Conservation (phyloP, 2,888 invertebrate species). For the Eudemis profundana region DNA sequence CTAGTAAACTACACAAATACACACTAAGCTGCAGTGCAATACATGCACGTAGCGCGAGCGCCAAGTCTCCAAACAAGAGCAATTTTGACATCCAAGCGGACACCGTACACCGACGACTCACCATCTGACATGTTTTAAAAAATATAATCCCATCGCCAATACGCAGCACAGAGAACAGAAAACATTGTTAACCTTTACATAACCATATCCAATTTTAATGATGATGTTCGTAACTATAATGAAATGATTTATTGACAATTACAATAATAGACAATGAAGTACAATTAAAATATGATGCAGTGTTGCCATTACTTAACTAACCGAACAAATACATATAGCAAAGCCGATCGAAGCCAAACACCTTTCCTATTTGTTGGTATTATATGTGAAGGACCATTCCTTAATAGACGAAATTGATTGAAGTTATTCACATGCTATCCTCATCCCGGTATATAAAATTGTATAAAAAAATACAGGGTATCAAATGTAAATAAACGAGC, state of each 20-base stretch:
- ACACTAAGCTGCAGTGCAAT: constrained; percentile 17
- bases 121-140: constrained; percentile 65
- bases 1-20: constrained; percentile 45
- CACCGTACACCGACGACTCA: constrained; percentile 59
- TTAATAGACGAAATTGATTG: not conserved
- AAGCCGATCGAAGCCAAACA: not conserved
- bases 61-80: constrained; percentile 25
- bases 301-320: not conserved
- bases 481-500: not conserved
- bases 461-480: too few relatives aligned
- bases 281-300: not conserved
- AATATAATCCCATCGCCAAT: constrained; percentile 59
- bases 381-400: too few relatives aligned
- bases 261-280: not conserved
- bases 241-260: not conserved
- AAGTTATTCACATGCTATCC: constrained; percentile 2
- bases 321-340: not conserved
- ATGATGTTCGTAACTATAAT: not conserved
- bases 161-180: constrained; percentile 66
- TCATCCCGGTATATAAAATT: not conserved
- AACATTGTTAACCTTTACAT: constrained; percentile 40
- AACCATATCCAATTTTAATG: constrained; percentile 17
- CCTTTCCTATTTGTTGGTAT: not conserved
- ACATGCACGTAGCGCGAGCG: constrained; percentile 21
- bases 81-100: constrained; percentile 51